Percentiles rank a stretch among this genome's conserved stretches.
phyloP scores from a whole-genome alignment of 2,797 vertebrate genomes.

The Darevskia nairensis region DNA sequence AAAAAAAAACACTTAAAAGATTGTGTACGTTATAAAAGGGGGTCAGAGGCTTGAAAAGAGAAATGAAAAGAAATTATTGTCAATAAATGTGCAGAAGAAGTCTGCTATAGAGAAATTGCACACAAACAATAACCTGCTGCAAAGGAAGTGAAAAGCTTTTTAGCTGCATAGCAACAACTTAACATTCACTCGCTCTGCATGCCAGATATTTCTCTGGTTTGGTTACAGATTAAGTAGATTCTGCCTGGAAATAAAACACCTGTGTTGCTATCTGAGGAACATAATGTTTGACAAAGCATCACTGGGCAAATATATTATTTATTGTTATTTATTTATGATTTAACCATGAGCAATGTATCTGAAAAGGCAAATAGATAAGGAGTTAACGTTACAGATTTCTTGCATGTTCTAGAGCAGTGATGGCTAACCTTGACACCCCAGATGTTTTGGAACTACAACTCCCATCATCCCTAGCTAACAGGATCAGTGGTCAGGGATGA shows the following conservation, averaged over 20 bases:
- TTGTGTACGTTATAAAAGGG: neutral
- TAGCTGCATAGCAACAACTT: constrained; percentile 5
- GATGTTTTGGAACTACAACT: no score
- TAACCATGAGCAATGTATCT: neutral
- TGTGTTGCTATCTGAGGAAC: neutral
- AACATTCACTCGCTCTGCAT: neutral
- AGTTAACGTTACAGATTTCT: neutral
- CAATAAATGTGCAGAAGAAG: constrained; percentile 4
- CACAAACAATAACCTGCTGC: neutral
- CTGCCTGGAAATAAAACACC: neutral
- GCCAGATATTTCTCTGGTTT: neutral
- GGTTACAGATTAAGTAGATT: neutral
- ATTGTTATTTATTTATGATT: constrained; percentile 13
- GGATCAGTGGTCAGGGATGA: no score
- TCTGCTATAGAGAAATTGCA: neutral
- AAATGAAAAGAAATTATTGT: neutral
- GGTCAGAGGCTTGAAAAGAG: neutral
- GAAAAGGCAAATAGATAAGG: constrained; percentile 5
- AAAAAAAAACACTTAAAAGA: neutral
- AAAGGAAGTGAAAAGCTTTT: neutral
- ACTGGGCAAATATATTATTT: neutral
- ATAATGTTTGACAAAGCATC: neutral
- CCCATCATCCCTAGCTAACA: no score
- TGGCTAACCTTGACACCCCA: no score
- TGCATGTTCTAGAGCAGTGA: neutral